Evolutionary conservation across 2,113 vertebrate species (phyloP), one percentile per base, ranked within the genome.

Genomic region (Perognathus longimembris): DNA sequence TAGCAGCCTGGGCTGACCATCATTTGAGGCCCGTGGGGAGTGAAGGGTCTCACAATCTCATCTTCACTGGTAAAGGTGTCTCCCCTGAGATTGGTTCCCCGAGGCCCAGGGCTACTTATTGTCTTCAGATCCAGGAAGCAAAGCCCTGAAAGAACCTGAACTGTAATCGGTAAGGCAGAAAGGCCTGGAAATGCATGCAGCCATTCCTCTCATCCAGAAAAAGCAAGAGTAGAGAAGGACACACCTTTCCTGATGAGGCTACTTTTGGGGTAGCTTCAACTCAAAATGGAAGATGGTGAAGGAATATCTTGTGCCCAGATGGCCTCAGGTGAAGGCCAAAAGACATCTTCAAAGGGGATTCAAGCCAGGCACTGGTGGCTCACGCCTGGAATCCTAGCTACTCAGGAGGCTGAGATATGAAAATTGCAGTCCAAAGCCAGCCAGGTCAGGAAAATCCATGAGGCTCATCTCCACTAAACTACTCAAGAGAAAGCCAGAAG

Each of bases 91-190:
- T 0, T 4, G 1, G 32, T 71, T 40, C 79, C 40, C 38, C 50
- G 32, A 69, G 32, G 28, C 24, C 28, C 50, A 45, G 24, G 32
- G 20, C 3, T 54, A 38, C 28, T 66, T 54, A 81, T 38, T 54
- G 7, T 85, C 78, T 88, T 85, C n/a, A 57, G 11, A 80, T 71
- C 78, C 70, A n/a, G n/a, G 42, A 28, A 81, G 17, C 40, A 71
- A 92, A 81, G 6, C 6, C 54, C 32, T 69, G 11, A 54, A 77
- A 34, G n/a, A 42, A 71, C 26, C 18, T 54, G 59, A 71, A 30
- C 0, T 61, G 54, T 63, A 82, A 61, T 2, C 85, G 26, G 45
- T 67, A 11, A 40, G 42, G 32, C 42, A 93, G 36, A 90, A 85
- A 93, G 66, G 12, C 79, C 61, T 92, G 32, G 38, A 38, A 59